Evolutionary conservation across 2,888 invertebrate species (phyloP), one percentile per base, ranked within the genome.

Genomic region (Abrostola triplasia): DNA sequence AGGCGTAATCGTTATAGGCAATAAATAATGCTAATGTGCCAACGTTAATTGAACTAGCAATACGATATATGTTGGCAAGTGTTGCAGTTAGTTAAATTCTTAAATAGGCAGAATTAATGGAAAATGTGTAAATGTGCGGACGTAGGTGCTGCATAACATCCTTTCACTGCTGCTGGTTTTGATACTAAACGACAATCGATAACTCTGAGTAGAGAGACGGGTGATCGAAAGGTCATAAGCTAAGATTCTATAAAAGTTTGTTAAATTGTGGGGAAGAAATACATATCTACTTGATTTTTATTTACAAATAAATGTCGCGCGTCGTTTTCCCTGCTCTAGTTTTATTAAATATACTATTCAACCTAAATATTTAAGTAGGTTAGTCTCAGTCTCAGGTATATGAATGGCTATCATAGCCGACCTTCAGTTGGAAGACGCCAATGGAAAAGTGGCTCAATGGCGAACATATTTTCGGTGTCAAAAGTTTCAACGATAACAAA

Each of bases 21-120:
- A 88, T 89, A 87, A 88, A 89, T 89, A 85, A 87, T 83, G 67
- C 71, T 79, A 82, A 86, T 85, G 80, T 84, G 81, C 83, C 80
- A 79, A 83, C 77, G 78, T 79, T 87, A 88, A 88, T 88, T 86
- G 83, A 84, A 84, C 76, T 75, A 79, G 64, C 68, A 76, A 67
- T 65, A 71, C 65, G 64, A 76, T 76, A 73, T 76, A 80, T 73
- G 61, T 59, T 67, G 57, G 67, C 64, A 63, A 68, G 64, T 61
- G 69, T 57, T 59, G 54, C 44, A 47, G 44, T 67, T 78, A 79
- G 60, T 66, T 55, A 64, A 60, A 61, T 64, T 68, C 64, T 72
- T 76, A 68, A 53, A 60, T 51, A 75, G 57, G 53, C 40, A 75
- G 71, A 71, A 73, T 76, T 75, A 72, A 75, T 72, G 76, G 58